Evolutionary conservation across 2,113 vertebrate genomes (phyloP), one percentile per base, ranked within the genome.

Genomic region (Zapornia atra): DNA sequence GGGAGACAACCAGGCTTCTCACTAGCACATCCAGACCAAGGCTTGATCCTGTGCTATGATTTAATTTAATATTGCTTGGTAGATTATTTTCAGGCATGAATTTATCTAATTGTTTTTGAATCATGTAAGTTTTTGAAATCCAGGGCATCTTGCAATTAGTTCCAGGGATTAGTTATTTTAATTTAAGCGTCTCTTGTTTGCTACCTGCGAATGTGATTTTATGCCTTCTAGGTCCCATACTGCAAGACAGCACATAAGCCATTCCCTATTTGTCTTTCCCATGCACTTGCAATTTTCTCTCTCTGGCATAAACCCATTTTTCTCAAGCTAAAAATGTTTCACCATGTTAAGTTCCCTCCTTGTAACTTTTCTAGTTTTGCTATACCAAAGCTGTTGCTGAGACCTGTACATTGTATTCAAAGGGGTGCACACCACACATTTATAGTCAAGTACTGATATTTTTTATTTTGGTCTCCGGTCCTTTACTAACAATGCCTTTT

Each of bases 41-140:
- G 53, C 50, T 44, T 80, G 66, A 59, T 83, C 64, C 46, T 70
- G 36, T 29, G 31, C 50, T 59, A 36, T n/a, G 40, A 63, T 57
- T 90, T 77, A 14, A 44, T 90, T 72, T 46, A 46, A 21, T 31
- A 65, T 36, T 51, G 10, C 26, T 84, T 82, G 15, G 63, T 50
- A 69, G n/a, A 69, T 80, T 61, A 73, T 90, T 88, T 83, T 73
- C 57, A 73, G 36, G 21, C 33, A 34, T 33, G 5, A 81, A 86
- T 88, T 94, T 88, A 40, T 73, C 46, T 96, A 83, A 73, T 90
- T 83, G 60, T 77, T 92, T 86, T 81, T 78, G 63, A 89, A 90
- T 72, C 40, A 46, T n/a, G 25, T 40, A 90, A 77, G 51, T 40
- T 94, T 94, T 86, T 94, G 46, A 86, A 88, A 66, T 5, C n/a